Conservation (phyloP, 2,888 invertebrate species). For the Cerastoderma edule region DNA sequence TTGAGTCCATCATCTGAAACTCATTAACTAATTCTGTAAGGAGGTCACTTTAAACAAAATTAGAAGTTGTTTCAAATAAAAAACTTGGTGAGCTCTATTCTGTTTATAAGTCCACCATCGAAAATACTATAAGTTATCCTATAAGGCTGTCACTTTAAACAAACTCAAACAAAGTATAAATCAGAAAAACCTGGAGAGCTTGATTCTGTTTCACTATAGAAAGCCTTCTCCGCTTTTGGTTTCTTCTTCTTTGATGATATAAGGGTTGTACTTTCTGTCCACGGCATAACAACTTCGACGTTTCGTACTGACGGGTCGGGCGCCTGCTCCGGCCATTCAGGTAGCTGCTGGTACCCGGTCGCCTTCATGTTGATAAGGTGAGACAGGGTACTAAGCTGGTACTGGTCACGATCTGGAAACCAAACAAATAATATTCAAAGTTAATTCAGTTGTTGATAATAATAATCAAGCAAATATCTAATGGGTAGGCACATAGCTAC, state of each 20-base stretch:
- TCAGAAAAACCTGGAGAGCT: conserved; percentile 62
- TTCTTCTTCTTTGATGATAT: conserved; percentile 66
- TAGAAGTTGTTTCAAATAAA: no score
- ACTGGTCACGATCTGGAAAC: conserved; percentile 90
- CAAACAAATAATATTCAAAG: no score
- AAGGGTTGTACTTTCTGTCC: conserved; percentile 68
- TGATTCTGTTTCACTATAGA: conserved; percentile 86
- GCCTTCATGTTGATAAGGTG: conserved; percentile 95
- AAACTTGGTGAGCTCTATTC: no score
- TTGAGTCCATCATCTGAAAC: no score
- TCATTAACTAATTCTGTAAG: no score
- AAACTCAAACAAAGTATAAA: not conserved
- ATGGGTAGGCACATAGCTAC: no score
- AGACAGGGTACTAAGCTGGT: conserved; percentile 96
- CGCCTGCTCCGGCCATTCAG: conserved; percentile 90
- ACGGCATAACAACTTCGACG: conserved; percentile 84
- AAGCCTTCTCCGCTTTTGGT: conserved; percentile 84
- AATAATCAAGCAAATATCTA: no score
- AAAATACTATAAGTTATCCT: no score
- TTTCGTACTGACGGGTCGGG: conserved; percentile 92
- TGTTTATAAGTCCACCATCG: no score
- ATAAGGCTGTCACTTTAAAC: no score
- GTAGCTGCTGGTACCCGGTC: conserved; percentile 94
- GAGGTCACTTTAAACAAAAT: no score
- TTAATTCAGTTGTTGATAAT: no score